Evolutionary conservation across 2,113 vertebrate species (phyloP), one percentile per base, ranked within the genome.

Genomic region (Dipodomys ordii): DNA sequence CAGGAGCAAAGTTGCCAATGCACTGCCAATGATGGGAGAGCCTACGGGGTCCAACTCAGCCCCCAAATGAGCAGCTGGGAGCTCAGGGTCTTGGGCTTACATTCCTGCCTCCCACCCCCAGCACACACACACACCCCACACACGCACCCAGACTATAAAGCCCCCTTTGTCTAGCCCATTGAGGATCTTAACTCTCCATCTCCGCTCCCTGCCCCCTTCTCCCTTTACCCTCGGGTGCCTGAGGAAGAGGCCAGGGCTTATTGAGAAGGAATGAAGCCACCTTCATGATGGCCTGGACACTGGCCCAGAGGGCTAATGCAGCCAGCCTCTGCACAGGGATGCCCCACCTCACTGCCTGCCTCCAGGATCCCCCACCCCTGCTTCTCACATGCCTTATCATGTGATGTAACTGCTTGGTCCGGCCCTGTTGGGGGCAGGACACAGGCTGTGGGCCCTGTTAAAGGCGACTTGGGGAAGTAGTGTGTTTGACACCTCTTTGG

Each of bases 81-180:
- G 84, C 83, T 92, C 27, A 7, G 22, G 72, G 80, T 91, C 95
- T 94, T 77, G 49, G 0, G 93, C 67, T 88, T 25, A 44, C 96
- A 94, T 96, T 95, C 94, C 92, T 83, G 88, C 69, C 91, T 94
- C 86, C 90, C 87, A 57, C 93, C 80, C 77, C 88, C 28, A 39
- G 35, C 7, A 22, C 67, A 39, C 39, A 39, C 39, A 39, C 39
- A 49, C 49, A 49, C 72, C 46, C 95, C 93, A 86, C 3, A 11
- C 49, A 49, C 62, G 57, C 94, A 76, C 81, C 65, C 89, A 46
- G 82, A n/a, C 96, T 57, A 98, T 97, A 98, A 97, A 98, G 97
- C 85, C 94, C 96, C 94, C 96, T 98, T 98, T 97, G 96, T 97
- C 92, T 91, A 67, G 83, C 27, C 65, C 69, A 78, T 91, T 85